Conservation (phyloP, 1,140 invertebrate species). For the Trichoplusia ni region DNA sequence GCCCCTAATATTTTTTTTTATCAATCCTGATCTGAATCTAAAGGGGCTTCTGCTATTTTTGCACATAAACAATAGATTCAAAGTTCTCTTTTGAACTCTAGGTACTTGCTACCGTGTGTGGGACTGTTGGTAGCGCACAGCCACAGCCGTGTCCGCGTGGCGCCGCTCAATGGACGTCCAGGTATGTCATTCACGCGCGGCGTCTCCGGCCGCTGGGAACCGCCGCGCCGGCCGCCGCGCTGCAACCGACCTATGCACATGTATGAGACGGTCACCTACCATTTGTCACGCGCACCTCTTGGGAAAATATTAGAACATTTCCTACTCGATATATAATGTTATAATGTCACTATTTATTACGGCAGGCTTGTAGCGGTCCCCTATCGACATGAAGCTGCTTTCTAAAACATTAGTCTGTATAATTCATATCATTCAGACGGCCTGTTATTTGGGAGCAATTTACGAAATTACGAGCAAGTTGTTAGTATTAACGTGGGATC, state of each 20-base stretch:
- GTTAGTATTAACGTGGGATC: not conserved
- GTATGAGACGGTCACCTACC: conserved; percentile 4
- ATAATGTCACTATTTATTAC: conserved; percentile 21
- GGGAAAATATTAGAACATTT: conserved; percentile 38
- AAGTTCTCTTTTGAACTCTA: too few species aligned
- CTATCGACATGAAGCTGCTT: not conserved
- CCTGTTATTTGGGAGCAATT: conserved; percentile 24
- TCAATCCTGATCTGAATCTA: too few species aligned
- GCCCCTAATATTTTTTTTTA: too few species aligned
- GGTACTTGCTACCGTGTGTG: too few species aligned
- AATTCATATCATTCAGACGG: not conserved
- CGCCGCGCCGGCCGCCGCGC: conserved; percentile 4
- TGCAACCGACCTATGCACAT: conserved; percentile 1
- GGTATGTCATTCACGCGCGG: conserved; percentile 2
- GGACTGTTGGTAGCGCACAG: too few species aligned
- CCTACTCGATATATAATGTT: conserved; percentile 16
- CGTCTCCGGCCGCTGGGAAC: conserved; percentile 32
- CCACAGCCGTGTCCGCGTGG: not conserved
- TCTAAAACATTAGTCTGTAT: conserved; percentile 6
- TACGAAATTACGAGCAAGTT: conserved; percentile 5
- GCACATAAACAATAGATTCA: too few species aligned
- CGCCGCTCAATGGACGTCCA: conserved; percentile 1
- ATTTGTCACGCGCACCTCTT: conserved; percentile 42
- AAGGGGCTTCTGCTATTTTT: too few species aligned
- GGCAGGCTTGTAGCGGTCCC: not conserved